Evolutionary conservation across 2,113 vertebrate species (phyloP).

Genomic region (Melanotaenia duboulayi): DNA sequence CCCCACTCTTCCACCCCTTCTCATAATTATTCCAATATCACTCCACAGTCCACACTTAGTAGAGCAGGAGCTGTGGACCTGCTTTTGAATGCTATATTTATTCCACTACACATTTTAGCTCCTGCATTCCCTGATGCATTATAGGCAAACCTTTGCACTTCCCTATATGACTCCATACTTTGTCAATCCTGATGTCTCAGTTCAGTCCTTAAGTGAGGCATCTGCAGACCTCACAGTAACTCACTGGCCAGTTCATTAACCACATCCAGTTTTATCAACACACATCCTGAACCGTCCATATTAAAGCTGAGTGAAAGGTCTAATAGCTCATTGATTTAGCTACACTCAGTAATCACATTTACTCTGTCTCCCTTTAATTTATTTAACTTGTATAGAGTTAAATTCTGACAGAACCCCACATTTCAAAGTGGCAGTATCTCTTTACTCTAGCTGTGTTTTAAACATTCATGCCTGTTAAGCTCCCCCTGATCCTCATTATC

Average conservation of each 20-base stretch:
- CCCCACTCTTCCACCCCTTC: neutral
- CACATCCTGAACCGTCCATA: conserved; percentile 32
- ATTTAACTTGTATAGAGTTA: neutral
- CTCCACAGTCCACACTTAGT: conserved; percentile 18
- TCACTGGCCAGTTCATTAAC: conserved; percentile 49
- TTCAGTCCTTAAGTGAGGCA: conserved; percentile 46
- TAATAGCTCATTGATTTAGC: conserved; percentile 28
- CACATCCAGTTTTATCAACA: conserved; percentile 51
- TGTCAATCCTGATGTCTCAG: conserved; percentile 56
- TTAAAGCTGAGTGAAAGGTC: conserved; percentile 27
- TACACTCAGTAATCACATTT: neutral
- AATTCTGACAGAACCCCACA: neutral
- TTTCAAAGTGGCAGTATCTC: neutral
- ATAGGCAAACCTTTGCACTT: conserved; percentile 25
- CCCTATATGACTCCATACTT: conserved; percentile 9
- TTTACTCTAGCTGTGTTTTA: neutral
- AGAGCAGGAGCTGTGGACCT: conserved; percentile 9
- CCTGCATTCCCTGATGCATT: conserved; percentile 1
- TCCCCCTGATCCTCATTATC: neutral
- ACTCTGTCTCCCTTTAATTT: neutral
- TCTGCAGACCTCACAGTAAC: conserved; percentile 43
- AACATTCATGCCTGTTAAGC: neutral
- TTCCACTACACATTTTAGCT: conserved; percentile 3
- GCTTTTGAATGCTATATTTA: conserved; percentile 10
- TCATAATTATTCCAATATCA: conserved; percentile 31